These are phyloP conservation scores for Lepas anatifera DNA, from an alignment of 2,888 invertebrate genomes.

Conservation along the genomic window DNA sequence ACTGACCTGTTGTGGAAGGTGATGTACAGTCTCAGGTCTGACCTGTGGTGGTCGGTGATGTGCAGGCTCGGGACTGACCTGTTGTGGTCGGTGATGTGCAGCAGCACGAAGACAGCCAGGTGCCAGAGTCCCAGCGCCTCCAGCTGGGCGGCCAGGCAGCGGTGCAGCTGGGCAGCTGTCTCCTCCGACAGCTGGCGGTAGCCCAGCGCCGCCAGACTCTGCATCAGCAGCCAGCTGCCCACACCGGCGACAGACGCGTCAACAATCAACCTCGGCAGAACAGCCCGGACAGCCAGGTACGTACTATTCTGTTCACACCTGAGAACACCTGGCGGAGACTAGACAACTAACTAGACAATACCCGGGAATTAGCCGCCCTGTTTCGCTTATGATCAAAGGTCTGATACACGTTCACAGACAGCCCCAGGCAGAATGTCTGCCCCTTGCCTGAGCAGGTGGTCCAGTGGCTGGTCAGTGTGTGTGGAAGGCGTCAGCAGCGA, in stretches of 20 bases:
- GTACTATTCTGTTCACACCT: too few relatives aligned
- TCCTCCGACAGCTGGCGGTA: slow-evolving; percentile 49
- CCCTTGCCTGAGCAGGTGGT: slow-evolving; percentile 50
- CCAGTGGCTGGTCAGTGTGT: slow-evolving; percentile 64
- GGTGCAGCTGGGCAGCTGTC: slow-evolving; percentile 47
- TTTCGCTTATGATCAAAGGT: too few relatives aligned
- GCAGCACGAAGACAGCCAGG: slow-evolving; percentile 66
- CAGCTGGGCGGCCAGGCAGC: slow-evolving; percentile 65
- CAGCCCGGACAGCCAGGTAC: too few relatives aligned
- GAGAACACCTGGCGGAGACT: too few relatives aligned
- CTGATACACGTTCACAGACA: too few relatives aligned
- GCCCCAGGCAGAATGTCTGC: too few relatives aligned
- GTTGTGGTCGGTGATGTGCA: slow-evolving; percentile 33
- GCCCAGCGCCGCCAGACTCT: slow-evolving; percentile 51
- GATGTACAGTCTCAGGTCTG: too few relatives aligned
- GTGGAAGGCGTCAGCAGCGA: slow-evolving; percentile 56
- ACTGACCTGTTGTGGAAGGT: too few relatives aligned
- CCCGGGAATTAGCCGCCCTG: too few relatives aligned
- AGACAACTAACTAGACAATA: too few relatives aligned
- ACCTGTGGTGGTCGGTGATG: too few relatives aligned
- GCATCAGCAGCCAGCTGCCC: slow-evolving; percentile 59
- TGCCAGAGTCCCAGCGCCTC: slow-evolving; percentile 74
- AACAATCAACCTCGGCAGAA: neutral
- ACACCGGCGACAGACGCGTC: neutral
- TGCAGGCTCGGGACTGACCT: slow-evolving; percentile 27